Evolutionary conservation across 1,140 invertebrate species (phyloP), one percentile per base, ranked within the genome.

Genomic region (Brachionus calyciflorus): DNA sequence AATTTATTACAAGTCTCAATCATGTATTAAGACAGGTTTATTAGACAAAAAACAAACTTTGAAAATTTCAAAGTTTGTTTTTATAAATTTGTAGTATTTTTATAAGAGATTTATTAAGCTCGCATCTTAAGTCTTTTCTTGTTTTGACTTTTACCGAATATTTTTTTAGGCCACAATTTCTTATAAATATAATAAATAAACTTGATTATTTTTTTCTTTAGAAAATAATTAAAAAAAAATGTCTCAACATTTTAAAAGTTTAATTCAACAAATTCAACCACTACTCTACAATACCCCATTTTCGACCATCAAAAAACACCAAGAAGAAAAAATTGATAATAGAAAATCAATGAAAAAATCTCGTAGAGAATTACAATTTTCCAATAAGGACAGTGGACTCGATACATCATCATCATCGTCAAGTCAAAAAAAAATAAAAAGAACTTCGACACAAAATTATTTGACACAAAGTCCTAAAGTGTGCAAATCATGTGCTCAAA

Each of bases 1-100:
- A 60, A 37, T 33, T 33, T 60, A 60, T 60, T 60, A 60, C 55
- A 60, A 60, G 30, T 60, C 55, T 60, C 55, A 60, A 60, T 60
- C 55, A 60, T 5, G n/a, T 37, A 37, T 60, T 33, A 60, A 37
- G 14, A 60, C 55, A 37, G 33, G 33, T 37, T 37, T 37, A 37
- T n/a, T n/a, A n/a, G n/a, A n/a, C n/a, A n/a, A n/a, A n/a, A n/a
- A n/a, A n/a, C n/a, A n/a, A n/a, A n/a, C n/a, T n/a, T n/a, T n/a
- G n/a, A 28, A 55, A 55, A 28, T 55, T 55, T 55, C 55, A 60
- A 60, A 60, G 55, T 60, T 60, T 60, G 55, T 60, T 60, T 60
- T 37, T n/a, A 60, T 33, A 30, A 40, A 60, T 33, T 60, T 60
- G 33, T 60, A 60, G 33, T 60, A 37, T 60, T n/a, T n/a, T n/a